Percentiles rank a stretch among this genome's conserved stretches.
phyloP scores from a whole-genome alignment of 2,888 invertebrate genomes.

The Belgica antarctica region DNA sequence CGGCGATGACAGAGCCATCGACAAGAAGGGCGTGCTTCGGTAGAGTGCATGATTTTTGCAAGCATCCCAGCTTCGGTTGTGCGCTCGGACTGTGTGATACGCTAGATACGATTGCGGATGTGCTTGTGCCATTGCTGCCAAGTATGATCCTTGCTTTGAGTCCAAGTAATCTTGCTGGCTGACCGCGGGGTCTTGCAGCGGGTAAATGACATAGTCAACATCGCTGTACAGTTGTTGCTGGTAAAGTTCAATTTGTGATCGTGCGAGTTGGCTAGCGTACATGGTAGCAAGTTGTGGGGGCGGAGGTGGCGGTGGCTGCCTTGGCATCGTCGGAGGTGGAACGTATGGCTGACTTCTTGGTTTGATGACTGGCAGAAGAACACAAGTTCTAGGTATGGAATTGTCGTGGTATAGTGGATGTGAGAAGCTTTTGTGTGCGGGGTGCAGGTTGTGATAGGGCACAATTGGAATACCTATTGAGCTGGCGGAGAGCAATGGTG shows the following conservation, averaged over 20 bases:
- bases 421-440: constrained; percentile 61
- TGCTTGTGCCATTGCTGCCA: constrained; percentile 66
- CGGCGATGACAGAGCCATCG: constrained; percentile 64
- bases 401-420: constrained; percentile 56
- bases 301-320: constrained; percentile 61
- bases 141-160: constrained; percentile 67
- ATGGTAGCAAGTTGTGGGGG: constrained; percentile 70
- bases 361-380: constrained; percentile 64
- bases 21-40: constrained; percentile 77
- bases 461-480: constrained; percentile 55
- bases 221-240: constrained; percentile 88
- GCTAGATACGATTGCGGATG: constrained; percentile 61
- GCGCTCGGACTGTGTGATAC: constrained; percentile 54
- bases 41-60: constrained; percentile 73
- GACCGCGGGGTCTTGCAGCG: constrained; percentile 82
- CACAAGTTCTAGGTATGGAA: constrained; percentile 57
- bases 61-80: constrained; percentile 51
- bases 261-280: constrained; percentile 67
- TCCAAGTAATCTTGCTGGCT: constrained; percentile 90
- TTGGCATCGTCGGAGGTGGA: constrained; percentile 65
- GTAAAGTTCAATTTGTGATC: constrained; percentile 80
- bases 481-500: constrained; percentile 44
- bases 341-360: constrained; percentile 62
- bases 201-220: constrained; percentile 88
- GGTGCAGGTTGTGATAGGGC: constrained; percentile 59